These are phyloP conservation scores for Acanthosoma haemorrhoidale DNA, from an alignment of 2,888 invertebrate species.

Conservation along the genomic window DNA sequence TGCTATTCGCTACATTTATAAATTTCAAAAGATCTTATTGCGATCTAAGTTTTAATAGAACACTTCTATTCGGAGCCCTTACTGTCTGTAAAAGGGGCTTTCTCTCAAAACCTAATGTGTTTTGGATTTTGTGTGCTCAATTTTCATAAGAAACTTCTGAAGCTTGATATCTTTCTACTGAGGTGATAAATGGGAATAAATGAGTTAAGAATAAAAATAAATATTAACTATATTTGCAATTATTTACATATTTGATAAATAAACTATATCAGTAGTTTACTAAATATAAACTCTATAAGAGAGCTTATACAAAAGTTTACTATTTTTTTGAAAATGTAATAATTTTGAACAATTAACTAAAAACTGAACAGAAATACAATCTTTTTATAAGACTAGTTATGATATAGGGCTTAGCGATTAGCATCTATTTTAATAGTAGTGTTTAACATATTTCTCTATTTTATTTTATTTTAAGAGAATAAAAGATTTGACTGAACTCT, in stretches of 20 bases:
- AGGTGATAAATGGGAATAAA: background rate
- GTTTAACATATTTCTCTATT: background rate
- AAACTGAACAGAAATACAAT: background rate
- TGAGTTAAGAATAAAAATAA: background rate
- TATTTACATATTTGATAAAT: background rate
- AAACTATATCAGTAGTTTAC: background rate
- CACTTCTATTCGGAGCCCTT: background rate
- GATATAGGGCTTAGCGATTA: background rate
- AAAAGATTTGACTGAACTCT: background rate
- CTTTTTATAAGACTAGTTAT: background rate
- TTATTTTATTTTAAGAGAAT: background rate
- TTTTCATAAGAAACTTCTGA: background rate
- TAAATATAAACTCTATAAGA: constrained; percentile 7
- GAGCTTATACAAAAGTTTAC: background rate
- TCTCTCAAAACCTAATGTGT: background rate
- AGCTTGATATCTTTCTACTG: background rate
- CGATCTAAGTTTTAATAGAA: background rate
- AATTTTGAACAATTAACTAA: background rate
- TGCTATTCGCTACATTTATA: background rate
- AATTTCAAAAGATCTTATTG: background rate
- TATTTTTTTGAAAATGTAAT: background rate
- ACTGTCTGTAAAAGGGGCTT: background rate
- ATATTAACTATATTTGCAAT: constrained; percentile 7
- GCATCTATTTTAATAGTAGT: background rate
- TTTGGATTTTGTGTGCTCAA: constrained; percentile 5